These are phyloP conservation scores for Bufo bufo DNA, from an alignment of 2,113 vertebrate species.

Conservation along the genomic window DNA sequence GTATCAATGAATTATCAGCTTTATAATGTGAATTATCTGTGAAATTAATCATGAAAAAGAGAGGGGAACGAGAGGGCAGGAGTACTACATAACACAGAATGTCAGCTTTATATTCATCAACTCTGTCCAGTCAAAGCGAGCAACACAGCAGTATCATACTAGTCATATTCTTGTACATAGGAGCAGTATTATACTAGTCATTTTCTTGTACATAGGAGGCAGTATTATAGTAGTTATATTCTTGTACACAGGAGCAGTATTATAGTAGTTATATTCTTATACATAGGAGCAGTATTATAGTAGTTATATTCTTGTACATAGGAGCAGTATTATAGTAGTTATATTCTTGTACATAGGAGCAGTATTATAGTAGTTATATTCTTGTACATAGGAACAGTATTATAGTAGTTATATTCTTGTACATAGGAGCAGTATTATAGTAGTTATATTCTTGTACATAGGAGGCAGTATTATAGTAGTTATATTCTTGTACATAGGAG, in stretches of 20 bases:
- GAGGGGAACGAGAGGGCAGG: too few relatives aligned
- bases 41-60: not conserved
- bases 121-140: too few relatives aligned
- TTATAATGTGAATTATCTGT: not conserved
- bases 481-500: not conserved
- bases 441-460: not conserved
- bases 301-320: not conserved
- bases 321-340: not conserved
- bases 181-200: too few relatives aligned
- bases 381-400: not conserved
- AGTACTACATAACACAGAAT: too few relatives aligned
- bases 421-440: not conserved
- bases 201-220: too few relatives aligned
- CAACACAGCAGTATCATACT: too few relatives aligned
- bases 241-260: not conserved
- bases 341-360: not conserved
- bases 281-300: not conserved
- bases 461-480: not conserved
- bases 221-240: too few relatives aligned
- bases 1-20: too few relatives aligned
- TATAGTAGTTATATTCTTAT: not conserved
- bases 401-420: not conserved
- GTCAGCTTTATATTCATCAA: too few relatives aligned
- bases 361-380: slow-evolving; percentile 10
- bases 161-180: too few relatives aligned